Evolutionary conservation across 2,797 vertebrate species (phyloP).

Genomic region (Chiloscyllium punctatum): DNA sequence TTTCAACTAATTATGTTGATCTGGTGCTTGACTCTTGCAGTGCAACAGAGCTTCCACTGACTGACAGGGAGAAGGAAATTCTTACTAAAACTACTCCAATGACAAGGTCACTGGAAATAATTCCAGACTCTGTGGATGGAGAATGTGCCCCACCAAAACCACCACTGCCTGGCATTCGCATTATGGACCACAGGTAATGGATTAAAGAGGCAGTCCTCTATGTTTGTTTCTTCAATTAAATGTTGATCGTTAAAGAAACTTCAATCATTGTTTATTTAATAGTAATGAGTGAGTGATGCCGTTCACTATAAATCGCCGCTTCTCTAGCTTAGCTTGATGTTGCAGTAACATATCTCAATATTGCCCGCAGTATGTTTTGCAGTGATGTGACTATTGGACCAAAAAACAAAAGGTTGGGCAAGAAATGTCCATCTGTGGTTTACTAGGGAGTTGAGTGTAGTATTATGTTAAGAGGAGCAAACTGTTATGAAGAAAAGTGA

Average conservation of each 20-base stretch:
- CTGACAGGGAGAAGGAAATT: conserved; percentile 79
- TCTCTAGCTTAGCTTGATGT: not conserved
- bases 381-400: not conserved
- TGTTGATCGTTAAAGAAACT: not conserved
- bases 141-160: conserved; percentile 91
- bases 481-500: not conserved
- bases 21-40: conserved; percentile 48
- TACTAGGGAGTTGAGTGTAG: not conserved
- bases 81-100: conserved; percentile 67
- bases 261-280: too few species aligned
- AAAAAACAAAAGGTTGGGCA: not conserved
- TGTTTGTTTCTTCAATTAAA: not conserved
- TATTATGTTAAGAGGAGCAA: not conserved
- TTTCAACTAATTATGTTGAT: not conserved
- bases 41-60: conserved; percentile 69
- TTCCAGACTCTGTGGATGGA: conserved; percentile 66
- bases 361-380: not conserved
- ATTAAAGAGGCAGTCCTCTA: not conserved
- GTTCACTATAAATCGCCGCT: not conserved
- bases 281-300: not conserved
- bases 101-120: conserved; percentile 59
- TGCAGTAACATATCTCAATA: not conserved
- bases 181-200: conserved; percentile 84
- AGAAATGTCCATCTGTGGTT: not conserved
- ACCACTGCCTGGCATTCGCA: conserved; percentile 85